Conservation (phyloP, 2,888 invertebrate species). For the Epinotia ramella region DNA sequence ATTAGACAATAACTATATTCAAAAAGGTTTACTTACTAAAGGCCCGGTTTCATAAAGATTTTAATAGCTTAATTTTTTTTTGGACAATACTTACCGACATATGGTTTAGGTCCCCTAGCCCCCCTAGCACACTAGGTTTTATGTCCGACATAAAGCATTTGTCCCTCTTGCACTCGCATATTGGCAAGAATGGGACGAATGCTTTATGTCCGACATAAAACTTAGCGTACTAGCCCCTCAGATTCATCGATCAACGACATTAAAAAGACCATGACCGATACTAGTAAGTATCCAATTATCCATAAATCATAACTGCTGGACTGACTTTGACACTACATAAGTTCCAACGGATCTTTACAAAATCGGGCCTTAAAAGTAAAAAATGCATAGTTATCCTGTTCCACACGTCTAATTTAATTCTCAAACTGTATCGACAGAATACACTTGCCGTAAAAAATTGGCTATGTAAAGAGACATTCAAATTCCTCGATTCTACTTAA, state of each 20-base stretch:
- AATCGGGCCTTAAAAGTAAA: background rate
- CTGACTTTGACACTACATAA: too few relatives aligned
- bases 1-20: background rate
- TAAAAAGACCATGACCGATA: too few relatives aligned
- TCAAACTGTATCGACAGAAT: background rate
- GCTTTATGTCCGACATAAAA: too few relatives aligned
- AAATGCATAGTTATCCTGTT: background rate
- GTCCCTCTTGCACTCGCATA: too few relatives aligned
- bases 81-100: background rate
- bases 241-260: too few relatives aligned
- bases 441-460: background rate
- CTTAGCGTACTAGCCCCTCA: too few relatives aligned
- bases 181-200: too few relatives aligned
- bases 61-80: too few relatives aligned
- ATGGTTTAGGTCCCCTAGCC: background rate
- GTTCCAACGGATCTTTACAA: background rate
- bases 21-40: background rate
- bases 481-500: background rate
- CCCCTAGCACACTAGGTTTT: too few relatives aligned
- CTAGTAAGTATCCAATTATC: too few relatives aligned
- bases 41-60: background rate
- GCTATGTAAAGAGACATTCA: background rate
- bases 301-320: too few relatives aligned
- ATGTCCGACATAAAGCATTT: too few relatives aligned
- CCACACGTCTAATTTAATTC: background rate